Evolutionary conservation across 2,888 invertebrate genomes (phyloP), one percentile per base, ranked within the genome.

Genomic region (Margaritifera margaritifera): DNA sequence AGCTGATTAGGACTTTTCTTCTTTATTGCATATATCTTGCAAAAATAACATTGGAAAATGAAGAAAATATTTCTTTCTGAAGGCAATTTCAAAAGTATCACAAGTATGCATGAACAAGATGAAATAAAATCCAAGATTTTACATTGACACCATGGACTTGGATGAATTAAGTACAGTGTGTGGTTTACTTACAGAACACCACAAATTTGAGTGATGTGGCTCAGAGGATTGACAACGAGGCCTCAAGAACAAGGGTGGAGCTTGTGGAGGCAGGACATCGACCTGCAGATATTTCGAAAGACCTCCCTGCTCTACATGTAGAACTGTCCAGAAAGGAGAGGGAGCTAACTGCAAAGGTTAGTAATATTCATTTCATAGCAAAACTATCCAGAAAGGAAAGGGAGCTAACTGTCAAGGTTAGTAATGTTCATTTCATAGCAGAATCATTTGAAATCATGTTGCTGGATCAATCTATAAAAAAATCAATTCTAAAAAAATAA

Each of bases 341-440:
- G 55, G 85, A 86, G 68, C 78, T 86, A 27, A 66, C 58, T n/a
- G 77, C 82, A 18, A 86, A 84, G 81, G 86, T 86, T 61, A 60
- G 67, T 51, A 52, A 25, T 56, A 11, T 52, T 24, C 19, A 20
- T 2, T 11, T 42, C 11, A 42, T 42, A n/a, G 79, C 80, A 63
- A 80, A 84, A 62, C 75, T 86, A 20, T 77, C 79, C 22, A 82
- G 76, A 68, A 82, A 78, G 59, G 83, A 86, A 42, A 72, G 81
- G 55, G 85, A 86, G 68, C 78, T 86, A 27, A 66, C 58, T n/a
- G 77, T 82, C 20, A 86, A 84, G 81, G 86, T 86, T 61, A 60
- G 67, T 51, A 52, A 25, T 56, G 19, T 52, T 24, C 19, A 20
- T 2, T 11, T 42, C 11, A 42, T 42, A n/a, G n/a, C n/a, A n/a